A percentile compares a stretch with the other conserved stretches of the same genome.
Evolutionary conservation across 2,113 vertebrate species (phyloP).

Genomic region (Hippocampus guttulatus): DNA sequence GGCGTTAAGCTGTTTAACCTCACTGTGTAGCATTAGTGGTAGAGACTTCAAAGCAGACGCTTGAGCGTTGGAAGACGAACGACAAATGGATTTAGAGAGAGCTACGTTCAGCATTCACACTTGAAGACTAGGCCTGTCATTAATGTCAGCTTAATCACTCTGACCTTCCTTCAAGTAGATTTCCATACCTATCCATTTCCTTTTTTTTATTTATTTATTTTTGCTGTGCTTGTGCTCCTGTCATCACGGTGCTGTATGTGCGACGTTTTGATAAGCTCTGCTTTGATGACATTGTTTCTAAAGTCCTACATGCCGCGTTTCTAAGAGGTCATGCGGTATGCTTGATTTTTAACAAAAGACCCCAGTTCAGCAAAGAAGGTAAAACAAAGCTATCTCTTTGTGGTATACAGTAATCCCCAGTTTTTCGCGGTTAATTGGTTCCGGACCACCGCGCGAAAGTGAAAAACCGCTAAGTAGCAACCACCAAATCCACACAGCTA

Average conservation of each 20-base stretch:
- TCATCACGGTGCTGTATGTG: slow-evolving; percentile 43
- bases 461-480: no score
- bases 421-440: no score
- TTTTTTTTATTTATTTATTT: slow-evolving; percentile 41
- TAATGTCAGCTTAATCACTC: slow-evolving; percentile 77
- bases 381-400: not conserved
- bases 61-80: slow-evolving; percentile 62
- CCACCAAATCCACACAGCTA: no score
- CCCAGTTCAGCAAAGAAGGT: not conserved
- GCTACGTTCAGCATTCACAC: slow-evolving; percentile 64
- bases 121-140: slow-evolving; percentile 70
- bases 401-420: not conserved
- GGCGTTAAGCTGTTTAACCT: slow-evolving; percentile 78
- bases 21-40: slow-evolving; percentile 71
- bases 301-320: not conserved
- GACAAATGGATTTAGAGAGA: slow-evolving; percentile 70
- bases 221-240: slow-evolving; percentile 41
- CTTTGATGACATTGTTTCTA: slow-evolving; percentile 28
- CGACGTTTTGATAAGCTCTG: slow-evolving; percentile 42
- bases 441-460: no score
- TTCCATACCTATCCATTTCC: slow-evolving; percentile 72
- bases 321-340: not conserved
- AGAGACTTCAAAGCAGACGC: slow-evolving; percentile 76
- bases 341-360: not conserved
- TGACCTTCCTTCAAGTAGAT: slow-evolving; percentile 75